These are phyloP conservation scores for Valencia hispanica DNA, from an alignment of 2,797 vertebrate species.

Conservation along the genomic window DNA sequence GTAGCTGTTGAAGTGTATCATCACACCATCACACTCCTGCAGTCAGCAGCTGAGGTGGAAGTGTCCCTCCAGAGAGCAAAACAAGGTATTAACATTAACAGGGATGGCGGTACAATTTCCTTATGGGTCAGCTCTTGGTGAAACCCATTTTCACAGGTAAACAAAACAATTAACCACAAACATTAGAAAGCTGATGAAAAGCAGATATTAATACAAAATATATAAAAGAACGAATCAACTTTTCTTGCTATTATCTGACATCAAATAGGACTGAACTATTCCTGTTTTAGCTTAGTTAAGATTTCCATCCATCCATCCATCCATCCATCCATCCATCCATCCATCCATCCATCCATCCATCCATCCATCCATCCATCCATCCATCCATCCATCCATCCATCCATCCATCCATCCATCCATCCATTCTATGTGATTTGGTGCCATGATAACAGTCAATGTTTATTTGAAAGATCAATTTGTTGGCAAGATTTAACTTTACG, in stretches of 20 bases:
- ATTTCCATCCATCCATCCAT: too few species aligned
- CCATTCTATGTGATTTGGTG: background rate
- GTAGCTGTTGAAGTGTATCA: constrained; percentile 23
- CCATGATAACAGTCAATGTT: background rate
- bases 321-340: too few species aligned
- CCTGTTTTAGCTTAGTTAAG: too few species aligned
- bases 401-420: too few species aligned
- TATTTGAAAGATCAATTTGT: background rate
- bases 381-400: too few species aligned
- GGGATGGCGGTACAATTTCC: constrained; percentile 17
- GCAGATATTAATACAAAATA: background rate
- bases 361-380: too few species aligned
- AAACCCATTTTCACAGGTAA: constrained; percentile 3
- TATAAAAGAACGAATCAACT: too few species aligned
- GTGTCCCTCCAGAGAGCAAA: constrained; percentile 12
- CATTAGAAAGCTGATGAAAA: background rate
- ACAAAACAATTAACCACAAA: constrained; percentile 13
- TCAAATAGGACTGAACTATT: background rate
- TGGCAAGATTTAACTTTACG: background rate
- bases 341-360: too few species aligned
- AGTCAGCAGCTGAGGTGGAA: constrained; percentile 44
- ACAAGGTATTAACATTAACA: constrained; percentile 5
- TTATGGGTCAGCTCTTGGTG: background rate
- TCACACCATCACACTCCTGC: constrained; percentile 34
- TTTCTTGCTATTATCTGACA: background rate